Base-by-base conservation (phyloP, 2,113 vertebrate species). In the Laticauda colubrina region DNA sequence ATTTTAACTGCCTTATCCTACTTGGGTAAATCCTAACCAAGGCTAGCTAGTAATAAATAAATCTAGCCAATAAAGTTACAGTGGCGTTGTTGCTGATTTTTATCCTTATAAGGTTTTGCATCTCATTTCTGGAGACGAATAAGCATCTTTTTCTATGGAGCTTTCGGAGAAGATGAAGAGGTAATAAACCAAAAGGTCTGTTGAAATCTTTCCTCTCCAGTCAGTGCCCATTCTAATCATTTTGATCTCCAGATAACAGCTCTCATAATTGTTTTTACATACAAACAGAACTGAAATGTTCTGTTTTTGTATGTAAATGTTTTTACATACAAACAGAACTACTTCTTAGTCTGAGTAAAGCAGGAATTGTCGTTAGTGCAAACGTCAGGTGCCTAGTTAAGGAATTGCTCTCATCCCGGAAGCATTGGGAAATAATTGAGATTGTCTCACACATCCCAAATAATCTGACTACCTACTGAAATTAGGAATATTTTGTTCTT, bases 381-480 rank as follows among this genome's bases (percentile, higher is more conserved):
- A 95, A 93, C 86, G 48, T 89, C 94, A 92, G 91, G 88, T 94
- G 23, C 54, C 95, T 92, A 93, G 34, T 48, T 85, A 59, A 29
- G 87, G 88, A 24, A n/a, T 21, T 94, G 93, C 86, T 85, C 95
- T 88, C 55, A 48, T 93, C 57, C 85, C 90, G 34, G 23, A 94
- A 95, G 92, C 94, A 93, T 91, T 59, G 87, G 91, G 89, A 87
- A 93, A 11, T 54, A 95, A 90, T 14, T 61, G 88, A 51, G 43
- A 89, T 51, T 24, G 54, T 94, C 39, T 92, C 23, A 24, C 34
- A 43, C 45, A 54, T 90, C 89, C 75, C 75, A 86, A 90, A 90
- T 86, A 93, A 93, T 86, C 75, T 90, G 75, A 64, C 75, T 56
- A 86, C 43, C 43, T 90, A 39, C 75, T 90, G 88, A 85, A 93